These are phyloP conservation scores for Agrochola litura DNA, from an alignment of 2,888 invertebrate genomes.

Conservation along the genomic window DNA sequence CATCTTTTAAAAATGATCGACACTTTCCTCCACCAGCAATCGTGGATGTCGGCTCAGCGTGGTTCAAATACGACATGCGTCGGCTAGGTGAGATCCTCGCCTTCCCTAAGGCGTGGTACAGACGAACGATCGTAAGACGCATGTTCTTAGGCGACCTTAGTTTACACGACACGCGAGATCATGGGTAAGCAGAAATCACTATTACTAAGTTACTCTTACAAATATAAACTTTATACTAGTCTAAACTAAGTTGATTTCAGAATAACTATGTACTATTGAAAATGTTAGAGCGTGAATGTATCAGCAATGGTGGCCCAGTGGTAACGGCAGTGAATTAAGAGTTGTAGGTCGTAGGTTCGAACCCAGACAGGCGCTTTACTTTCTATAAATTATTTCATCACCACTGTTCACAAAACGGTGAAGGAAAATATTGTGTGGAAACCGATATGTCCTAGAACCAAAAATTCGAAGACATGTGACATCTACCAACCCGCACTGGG, in stretches of 20 bases:
- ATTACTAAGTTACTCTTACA: neutral
- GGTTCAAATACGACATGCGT: slow-evolving; percentile 99
- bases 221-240: neutral
- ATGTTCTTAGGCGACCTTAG: slow-evolving; percentile 98
- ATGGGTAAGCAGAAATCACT: slow-evolving; percentile 47
- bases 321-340: too few species aligned
- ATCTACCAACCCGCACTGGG: too few species aligned
- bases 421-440: too few species aligned
- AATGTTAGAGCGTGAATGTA: neutral
- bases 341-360: too few species aligned
- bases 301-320: too few species aligned
- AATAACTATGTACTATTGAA: neutral
- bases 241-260: neutral
- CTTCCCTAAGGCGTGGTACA: slow-evolving; percentile 99
- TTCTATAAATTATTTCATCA: too few species aligned
- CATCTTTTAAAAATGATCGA: too few species aligned
- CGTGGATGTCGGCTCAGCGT: slow-evolving; percentile 98
- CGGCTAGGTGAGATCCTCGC: slow-evolving; percentile 98
- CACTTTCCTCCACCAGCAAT: slow-evolving; percentile 92
- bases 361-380: too few species aligned
- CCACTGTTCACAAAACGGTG: too few species aligned
- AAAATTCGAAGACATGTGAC: too few species aligned
- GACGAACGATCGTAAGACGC: slow-evolving; percentile 97
- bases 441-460: too few species aligned
- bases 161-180: slow-evolving; percentile 76